Percentiles rank a stretch among this genome's conserved stretches.
phyloP scores from a whole-genome alignment of 2,113 vertebrate genomes.

The Tachysurus fulvidraco region DNA sequence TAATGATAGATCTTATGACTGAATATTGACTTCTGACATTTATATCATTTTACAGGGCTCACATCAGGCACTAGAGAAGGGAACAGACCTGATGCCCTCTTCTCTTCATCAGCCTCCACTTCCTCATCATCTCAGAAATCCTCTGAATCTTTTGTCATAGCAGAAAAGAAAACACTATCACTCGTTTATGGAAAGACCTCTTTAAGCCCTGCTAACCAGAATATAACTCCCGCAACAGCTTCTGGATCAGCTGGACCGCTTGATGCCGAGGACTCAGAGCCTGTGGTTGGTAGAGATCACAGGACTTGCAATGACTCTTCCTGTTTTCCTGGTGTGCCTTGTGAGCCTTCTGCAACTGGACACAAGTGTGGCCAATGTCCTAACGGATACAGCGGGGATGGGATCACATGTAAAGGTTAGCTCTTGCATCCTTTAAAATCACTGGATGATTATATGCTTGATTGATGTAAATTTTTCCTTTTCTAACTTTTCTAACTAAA shows the following conservation, averaged over 20 bases:
- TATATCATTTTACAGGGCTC: constrained; percentile 68
- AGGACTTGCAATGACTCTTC: constrained; percentile 72
- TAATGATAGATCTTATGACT: not conserved
- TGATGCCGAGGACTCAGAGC: constrained; percentile 9
- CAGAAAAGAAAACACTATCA: constrained; percentile 51
- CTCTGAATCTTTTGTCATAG: constrained; percentile 46
- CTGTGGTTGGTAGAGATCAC: not conserved
- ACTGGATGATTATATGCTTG: not conserved
- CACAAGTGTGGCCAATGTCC: constrained; percentile 80
- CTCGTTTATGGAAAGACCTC: constrained; percentile 48
- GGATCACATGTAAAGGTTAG: constrained; percentile 81
- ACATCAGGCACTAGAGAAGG: constrained; percentile 40
- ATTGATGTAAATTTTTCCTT: not conserved
- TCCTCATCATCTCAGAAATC: constrained; percentile 49
- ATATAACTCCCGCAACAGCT: not conserved
- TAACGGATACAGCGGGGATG: constrained; percentile 79
- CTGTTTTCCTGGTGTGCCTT: constrained; percentile 82
- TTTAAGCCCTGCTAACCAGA: constrained; percentile 47
- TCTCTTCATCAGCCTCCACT: constrained; percentile 47
- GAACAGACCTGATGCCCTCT: constrained; percentile 43
- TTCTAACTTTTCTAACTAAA: not conserved
- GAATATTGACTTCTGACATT: constrained; percentile 64
- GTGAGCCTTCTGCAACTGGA: constrained; percentile 69
- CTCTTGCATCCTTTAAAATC: not conserved
- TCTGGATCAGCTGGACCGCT: not conserved